phyloP scores from a whole-genome alignment of 2,888 invertebrate genomes.

The Drosophila niveifrons region DNA sequence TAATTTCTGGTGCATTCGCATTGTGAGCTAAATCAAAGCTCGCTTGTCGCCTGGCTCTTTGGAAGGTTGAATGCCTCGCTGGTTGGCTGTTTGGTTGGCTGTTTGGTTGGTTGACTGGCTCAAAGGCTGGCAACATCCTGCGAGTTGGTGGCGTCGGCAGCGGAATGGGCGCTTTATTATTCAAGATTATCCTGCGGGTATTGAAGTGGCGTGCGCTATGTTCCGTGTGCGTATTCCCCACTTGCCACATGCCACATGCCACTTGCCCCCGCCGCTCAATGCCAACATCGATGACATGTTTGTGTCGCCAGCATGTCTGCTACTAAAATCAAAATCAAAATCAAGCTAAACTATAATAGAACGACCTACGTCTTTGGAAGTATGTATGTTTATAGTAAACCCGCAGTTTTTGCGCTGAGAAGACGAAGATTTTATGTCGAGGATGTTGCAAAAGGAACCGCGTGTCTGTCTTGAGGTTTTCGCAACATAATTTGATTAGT shows the following conservation, averaged over 20 bases:
- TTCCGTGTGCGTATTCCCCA: conserved; percentile 47
- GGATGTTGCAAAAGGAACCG: conserved; percentile 20
- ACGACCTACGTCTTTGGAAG: background rate
- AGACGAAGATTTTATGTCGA: conserved; percentile 43
- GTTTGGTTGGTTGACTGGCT: conserved; percentile 1
- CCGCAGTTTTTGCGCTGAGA: conserved; percentile 41
- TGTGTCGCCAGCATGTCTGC: conserved; percentile 79
- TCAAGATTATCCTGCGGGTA: conserved; percentile 81
- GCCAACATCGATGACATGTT: conserved; percentile 78
- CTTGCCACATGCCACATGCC: conserved; percentile 3
- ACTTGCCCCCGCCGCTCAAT: background rate
- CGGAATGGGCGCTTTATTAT: conserved; percentile 67
- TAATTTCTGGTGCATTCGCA: conserved; percentile 27
- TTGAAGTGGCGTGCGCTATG: conserved; percentile 62
- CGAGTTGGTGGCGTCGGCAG: conserved; percentile 26
- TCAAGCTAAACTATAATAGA: conserved; percentile 38
- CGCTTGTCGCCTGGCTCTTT: conserved; percentile 53
- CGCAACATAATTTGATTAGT: conserved; percentile 81
- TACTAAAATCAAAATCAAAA: conserved; percentile 48
- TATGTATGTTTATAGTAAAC: conserved; percentile 15
- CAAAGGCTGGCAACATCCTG: conserved; percentile 15
- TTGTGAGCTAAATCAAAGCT: conserved; percentile 22
- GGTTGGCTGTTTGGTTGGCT: conserved; percentile 1
- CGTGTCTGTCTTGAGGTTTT: conserved; percentile 55
- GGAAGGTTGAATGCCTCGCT: background rate